Evolutionary conservation across 2,797 vertebrate species (phyloP).

Genomic region (Gymnopithys bicolor): DNA sequence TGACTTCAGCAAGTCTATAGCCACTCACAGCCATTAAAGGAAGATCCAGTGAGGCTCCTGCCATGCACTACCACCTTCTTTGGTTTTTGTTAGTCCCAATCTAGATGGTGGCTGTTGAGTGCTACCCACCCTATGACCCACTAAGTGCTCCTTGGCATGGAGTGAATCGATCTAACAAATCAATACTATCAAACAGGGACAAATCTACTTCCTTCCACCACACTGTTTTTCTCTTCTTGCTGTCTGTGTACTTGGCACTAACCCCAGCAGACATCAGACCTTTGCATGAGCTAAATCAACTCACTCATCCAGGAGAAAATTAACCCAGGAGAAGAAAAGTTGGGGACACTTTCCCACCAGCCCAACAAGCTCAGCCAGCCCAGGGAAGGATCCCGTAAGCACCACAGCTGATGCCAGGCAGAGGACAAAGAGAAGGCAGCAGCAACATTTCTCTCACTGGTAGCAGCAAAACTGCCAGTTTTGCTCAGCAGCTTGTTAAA

Average conservation of each 20-base stretch:
- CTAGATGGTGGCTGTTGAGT: neutral
- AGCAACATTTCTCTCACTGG: neutral
- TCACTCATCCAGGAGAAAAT: neutral
- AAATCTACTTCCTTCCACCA: neutral
- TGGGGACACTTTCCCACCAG: neutral
- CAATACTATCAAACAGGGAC: neutral
- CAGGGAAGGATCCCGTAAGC: neutral
- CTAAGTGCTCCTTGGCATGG: neutral
- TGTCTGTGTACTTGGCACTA: neutral
- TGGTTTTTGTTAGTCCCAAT: neutral
- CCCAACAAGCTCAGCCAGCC: neutral
- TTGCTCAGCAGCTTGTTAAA: neutral
- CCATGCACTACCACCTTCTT: neutral
- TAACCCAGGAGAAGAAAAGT: neutral
- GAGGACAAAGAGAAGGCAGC: neutral
- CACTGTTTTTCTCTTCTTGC: neutral
- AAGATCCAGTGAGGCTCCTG: neutral
- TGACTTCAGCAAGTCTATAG: neutral
- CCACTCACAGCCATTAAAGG: neutral
- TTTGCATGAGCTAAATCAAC: neutral
- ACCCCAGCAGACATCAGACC: neutral
- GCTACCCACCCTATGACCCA: neutral
- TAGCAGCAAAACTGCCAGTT: neutral
- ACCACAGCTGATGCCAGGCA: neutral
- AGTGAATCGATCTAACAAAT: neutral